Evolutionary conservation across 1,140 invertebrate genomes (phyloP), one percentile per base, ranked within the genome.

Genomic region (Bathynomus jamesi): DNA sequence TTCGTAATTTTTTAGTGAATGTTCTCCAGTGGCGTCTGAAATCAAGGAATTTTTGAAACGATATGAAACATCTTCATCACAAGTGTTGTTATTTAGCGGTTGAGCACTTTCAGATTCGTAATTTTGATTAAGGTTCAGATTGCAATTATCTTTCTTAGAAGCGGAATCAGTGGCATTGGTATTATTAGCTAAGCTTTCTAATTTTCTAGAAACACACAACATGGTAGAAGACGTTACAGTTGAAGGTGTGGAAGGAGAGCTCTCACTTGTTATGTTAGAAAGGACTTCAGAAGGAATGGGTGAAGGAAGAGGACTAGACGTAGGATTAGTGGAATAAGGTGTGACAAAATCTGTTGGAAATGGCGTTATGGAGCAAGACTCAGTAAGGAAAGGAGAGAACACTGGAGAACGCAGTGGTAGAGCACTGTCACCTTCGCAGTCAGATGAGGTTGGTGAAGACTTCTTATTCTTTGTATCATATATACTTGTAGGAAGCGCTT

Each of bases 351-450:
- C 72, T 32, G 63, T 11, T 10, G 75, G 75, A 21, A 76, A 21
- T 21, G 75, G 72, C 11, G 75, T 76, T 28, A 76, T 70, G 31
- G 72, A 71, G 25, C 72, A 71, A 28, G 75, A 76, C 17, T 61
- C 62, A 25, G 71, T 76, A 24, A 70, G 71, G 21, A 66, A 46
- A 13, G 71, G 71, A 27, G 75, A 76, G 24, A 28, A 60, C 24
- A 68, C 61, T 11, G 66, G 61, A 53, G 74, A 75, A n/a, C 46
- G 21, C 13, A 21, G 40, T 53, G 13, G 70, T n/a, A 75, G 29
- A 3, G 32, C 70, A 46, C 75, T 76, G 61, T 76, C 75, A 25
- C 60, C 70, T 28, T 64, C 62, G 29, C 63, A 70, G 3, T 46
- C 72, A 28, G 68, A 67, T 60, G 62, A 31, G 8, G 40, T 28